Evolutionary conservation across 2,113 vertebrate genomes (phyloP).

Genomic region (Psammodynastes pulverulentus): DNA sequence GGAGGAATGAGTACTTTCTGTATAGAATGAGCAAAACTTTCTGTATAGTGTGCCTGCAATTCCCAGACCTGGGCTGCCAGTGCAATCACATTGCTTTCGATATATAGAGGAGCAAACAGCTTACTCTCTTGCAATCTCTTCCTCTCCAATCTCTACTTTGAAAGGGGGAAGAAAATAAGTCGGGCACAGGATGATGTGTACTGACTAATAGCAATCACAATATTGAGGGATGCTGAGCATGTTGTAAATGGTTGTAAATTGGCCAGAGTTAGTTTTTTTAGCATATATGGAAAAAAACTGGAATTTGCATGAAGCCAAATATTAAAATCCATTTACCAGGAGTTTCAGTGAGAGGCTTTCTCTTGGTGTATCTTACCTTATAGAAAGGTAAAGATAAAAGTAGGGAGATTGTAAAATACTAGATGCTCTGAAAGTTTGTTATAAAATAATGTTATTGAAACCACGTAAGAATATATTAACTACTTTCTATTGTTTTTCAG

Average conservation of each 20-base stretch:
- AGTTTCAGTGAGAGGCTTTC: not conserved
- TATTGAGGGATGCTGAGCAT: not conserved
- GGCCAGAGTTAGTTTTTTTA: not conserved
- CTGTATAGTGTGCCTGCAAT: not conserved
- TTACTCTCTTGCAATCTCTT: not conserved
- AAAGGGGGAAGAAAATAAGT: not conserved
- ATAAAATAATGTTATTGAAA: not conserved
- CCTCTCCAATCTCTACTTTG: not conserved
- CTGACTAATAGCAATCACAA: not conserved
- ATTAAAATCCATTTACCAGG: not conserved
- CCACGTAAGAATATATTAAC: constrained; percentile 6
- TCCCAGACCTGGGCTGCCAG: not conserved
- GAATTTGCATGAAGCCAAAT: not conserved
- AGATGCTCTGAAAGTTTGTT: not conserved
- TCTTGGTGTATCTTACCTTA: not conserved
- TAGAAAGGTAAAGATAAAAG: not conserved
- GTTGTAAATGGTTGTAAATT: not conserved
- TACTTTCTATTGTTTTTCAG: constrained; percentile 56
- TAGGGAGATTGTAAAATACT: not conserved
- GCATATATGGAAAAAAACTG: not conserved
- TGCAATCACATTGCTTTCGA: not conserved
- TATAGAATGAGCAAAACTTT: too few species aligned
- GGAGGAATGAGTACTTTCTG: not conserved
- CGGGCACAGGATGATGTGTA: not conserved
- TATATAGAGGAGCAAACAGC: not conserved